phyloP scores from a whole-genome alignment of 2,888 invertebrate genomes.

The Neuroscelio doddi region DNA sequence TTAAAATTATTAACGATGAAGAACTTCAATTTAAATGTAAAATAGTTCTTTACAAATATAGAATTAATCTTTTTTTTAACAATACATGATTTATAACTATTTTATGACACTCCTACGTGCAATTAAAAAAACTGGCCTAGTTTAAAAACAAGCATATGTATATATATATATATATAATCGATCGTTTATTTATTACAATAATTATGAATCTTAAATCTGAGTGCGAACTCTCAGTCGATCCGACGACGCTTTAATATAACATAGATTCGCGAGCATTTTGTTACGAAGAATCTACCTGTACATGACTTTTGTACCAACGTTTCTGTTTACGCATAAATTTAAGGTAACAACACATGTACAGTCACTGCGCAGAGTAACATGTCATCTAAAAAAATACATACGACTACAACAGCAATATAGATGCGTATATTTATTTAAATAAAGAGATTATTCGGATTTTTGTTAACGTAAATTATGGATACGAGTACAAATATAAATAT shows the following conservation, averaged over 20 bases:
- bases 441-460: not conserved
- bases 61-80: too few species aligned
- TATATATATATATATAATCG: not conserved
- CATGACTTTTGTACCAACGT: conserved; percentile 3
- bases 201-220: not conserved
- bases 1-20: too few species aligned
- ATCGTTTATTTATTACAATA: conserved; percentile 2
- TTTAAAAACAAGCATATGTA: not conserved
- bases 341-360: not conserved
- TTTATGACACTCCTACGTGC: too few species aligned
- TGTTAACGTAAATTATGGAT: not conserved
- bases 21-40: too few species aligned
- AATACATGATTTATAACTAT: too few species aligned
- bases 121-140: not conserved
- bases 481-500: not conserved
- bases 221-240: not conserved
- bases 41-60: too few species aligned
- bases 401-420: not conserved
- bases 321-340: not conserved
- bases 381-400: not conserved
- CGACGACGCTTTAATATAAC: too few species aligned
- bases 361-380: not conserved
- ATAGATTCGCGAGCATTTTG: not conserved
- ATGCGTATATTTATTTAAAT: not conserved
- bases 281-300: not conserved